A percentile compares a stretch with the other conserved stretches of the same genome.
These are phyloP conservation scores for Actenoides lindsayi DNA, from an alignment of 2,113 vertebrate genomes.

Conservation along the genomic window DNA sequence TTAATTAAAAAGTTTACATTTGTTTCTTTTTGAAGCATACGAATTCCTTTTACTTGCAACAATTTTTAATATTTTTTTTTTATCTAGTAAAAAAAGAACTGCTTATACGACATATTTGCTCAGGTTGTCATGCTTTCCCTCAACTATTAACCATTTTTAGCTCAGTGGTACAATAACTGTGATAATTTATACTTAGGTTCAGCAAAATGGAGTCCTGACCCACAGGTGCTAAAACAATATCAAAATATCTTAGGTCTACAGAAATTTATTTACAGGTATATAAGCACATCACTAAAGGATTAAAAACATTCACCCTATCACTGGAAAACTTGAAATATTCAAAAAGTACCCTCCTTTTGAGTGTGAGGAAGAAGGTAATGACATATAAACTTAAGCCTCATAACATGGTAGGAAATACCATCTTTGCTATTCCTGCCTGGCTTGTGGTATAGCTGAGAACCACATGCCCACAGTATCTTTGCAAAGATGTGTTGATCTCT, in stretches of 20 bases:
- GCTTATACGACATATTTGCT: not conserved
- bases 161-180: not conserved
- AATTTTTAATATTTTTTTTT: not conserved
- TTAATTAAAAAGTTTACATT: not conserved
- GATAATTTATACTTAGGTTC: not conserved
- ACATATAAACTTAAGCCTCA: not conserved
- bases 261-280: not conserved
- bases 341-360: not conserved
- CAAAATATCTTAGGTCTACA: not conserved
- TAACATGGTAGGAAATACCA: not conserved
- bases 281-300: not conserved
- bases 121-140: not conserved
- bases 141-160: not conserved
- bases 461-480: not conserved
- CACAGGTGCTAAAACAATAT: not conserved
- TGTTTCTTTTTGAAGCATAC: not conserved
- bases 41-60: not conserved
- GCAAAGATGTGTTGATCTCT: not conserved
- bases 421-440: not conserved
- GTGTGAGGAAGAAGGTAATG: not conserved
- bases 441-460: not conserved
- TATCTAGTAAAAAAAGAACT: not conserved
- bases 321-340: not conserved
- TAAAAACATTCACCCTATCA: not conserved
- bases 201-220: not conserved